Base-by-base conservation (phyloP, 2,888 invertebrate species). In the Callosobruchus maculatus region DNA sequence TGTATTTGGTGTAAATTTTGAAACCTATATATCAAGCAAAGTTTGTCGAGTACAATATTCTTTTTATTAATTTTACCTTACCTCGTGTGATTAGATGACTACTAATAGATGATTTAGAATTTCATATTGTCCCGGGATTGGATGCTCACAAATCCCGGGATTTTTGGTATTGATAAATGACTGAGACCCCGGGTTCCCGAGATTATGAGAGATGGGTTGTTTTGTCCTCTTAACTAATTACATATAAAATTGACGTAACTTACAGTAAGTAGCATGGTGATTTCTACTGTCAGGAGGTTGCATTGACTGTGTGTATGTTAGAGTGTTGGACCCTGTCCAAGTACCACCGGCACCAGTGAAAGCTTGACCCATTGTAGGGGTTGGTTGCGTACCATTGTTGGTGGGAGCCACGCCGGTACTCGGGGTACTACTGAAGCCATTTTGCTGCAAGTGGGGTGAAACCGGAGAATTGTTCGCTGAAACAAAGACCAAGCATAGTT, bases 251-350 rank as follows among this genome's bases (percentile, higher is more conserved):
- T 26, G 20, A 73, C 31, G 69, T 20, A 71, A 75, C 90, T 89
- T 86, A 93, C 93, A 93, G 82, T 92, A 93, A 71, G 90, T 89
- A 73, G 90, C 88, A 79, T 90, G 90, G 82, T 92, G 90, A 75
- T 90, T 89, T 81, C 92, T 88, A 68, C 89, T 90, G 84, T 92
- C 92, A 0, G 93, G 93, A 20, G 93, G 93, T 82, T 93, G 93
- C 93, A 94, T 94, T 77, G 95, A 95, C 87, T 96, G 96, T 70
- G 96, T 97, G 86, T 97, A 97, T 21, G 96, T 96, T 74, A 97
- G 90, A 26, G 97, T 97, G 87, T 95, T 97, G 79, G 93, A 94
- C 21, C 96, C 96, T 2, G 94, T 95, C 96, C 96, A 96, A 4
- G 94, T 93, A 31, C 92, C 93, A 85, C 89, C 90, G 0, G 90